These are phyloP conservation scores for Parochlus steinenii DNA, from an alignment of 2,888 invertebrate species.

Conservation along the genomic window DNA sequence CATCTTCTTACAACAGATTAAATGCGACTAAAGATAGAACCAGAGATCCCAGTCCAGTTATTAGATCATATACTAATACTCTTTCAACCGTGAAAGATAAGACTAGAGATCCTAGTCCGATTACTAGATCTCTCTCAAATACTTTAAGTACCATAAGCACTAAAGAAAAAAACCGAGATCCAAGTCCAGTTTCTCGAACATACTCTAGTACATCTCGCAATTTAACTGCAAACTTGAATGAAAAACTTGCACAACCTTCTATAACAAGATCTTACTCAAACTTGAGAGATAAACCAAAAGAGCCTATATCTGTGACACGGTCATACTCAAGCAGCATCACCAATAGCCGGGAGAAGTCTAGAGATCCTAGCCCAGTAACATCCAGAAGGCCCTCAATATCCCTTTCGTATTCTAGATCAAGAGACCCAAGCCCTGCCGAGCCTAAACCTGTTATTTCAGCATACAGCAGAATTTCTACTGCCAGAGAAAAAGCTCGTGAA, in stretches of 20 bases:
- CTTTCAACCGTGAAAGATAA: conserved; percentile 12
- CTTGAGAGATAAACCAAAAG: conserved; percentile 38
- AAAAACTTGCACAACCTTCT: no score
- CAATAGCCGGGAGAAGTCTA: conserved; percentile 1
- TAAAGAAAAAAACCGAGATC: conserved; percentile 32
- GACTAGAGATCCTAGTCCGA: conserved; percentile 28
- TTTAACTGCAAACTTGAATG: no score
- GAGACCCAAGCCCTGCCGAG: conserved; percentile 20
- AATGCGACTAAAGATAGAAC: conserved; percentile 25
- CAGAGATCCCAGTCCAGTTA: conserved; percentile 33
- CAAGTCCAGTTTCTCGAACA: conserved; percentile 40
- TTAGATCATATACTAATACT: conserved; percentile 12
- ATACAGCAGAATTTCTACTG: conserved; percentile 26
- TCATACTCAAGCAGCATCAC: conserved; percentile 4
- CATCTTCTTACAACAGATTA: conserved; percentile 30
- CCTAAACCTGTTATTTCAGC: conserved; percentile 2
- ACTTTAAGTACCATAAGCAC: conserved; percentile 25
- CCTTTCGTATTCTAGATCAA: conserved; percentile 18
- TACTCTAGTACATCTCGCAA: no score
- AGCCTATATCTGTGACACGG: conserved; percentile 19
- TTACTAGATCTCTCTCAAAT: conserved; percentile 20
- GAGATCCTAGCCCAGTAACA: conserved; percentile 11
- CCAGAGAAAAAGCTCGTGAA: conserved; percentile 24
- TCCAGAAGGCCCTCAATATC: conserved; percentile 16
- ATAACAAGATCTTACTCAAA: conserved; percentile 35